Percentiles rank a stretch among this genome's conserved stretches.
Conservation (phyloP, 2,113 vertebrate species). For the Chaetodon trifascialis region DNA sequence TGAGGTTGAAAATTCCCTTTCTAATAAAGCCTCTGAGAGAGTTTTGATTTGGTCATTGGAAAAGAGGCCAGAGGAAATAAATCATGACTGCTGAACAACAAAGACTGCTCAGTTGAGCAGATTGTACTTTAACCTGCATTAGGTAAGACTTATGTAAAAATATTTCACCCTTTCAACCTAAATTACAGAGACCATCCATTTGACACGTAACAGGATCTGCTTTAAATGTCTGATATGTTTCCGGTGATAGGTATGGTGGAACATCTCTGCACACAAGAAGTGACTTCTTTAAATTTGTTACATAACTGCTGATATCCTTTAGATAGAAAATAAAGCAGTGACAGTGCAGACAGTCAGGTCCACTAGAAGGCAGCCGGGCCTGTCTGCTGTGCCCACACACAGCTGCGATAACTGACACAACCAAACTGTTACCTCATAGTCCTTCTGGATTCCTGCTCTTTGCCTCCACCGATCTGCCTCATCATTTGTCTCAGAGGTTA, state of each 20-base stretch:
- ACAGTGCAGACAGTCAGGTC: neutral
- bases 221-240: neutral
- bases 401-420: no score
- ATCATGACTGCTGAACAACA: conserved; percentile 12
- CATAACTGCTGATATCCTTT: neutral
- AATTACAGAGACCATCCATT: neutral
- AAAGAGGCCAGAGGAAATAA: conserved; percentile 13
- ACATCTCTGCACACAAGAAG: neutral
- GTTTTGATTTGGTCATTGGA: neutral
- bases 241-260: neutral
- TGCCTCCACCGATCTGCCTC: neutral
- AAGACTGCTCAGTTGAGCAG: conserved; percentile 3
- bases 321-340: neutral
- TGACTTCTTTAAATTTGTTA: neutral
- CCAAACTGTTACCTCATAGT: no score
- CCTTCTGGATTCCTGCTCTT: neutral
- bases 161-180: neutral
- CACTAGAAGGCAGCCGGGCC: no score
- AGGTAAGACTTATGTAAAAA: neutral
- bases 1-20: neutral
- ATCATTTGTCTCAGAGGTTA: neutral
- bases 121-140: neutral
- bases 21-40: conserved; percentile 2
- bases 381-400: neutral
- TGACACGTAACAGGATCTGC: neutral